phyloP scores from a whole-genome alignment of 2,113 vertebrate genomes.

The Aythya baeri region DNA sequence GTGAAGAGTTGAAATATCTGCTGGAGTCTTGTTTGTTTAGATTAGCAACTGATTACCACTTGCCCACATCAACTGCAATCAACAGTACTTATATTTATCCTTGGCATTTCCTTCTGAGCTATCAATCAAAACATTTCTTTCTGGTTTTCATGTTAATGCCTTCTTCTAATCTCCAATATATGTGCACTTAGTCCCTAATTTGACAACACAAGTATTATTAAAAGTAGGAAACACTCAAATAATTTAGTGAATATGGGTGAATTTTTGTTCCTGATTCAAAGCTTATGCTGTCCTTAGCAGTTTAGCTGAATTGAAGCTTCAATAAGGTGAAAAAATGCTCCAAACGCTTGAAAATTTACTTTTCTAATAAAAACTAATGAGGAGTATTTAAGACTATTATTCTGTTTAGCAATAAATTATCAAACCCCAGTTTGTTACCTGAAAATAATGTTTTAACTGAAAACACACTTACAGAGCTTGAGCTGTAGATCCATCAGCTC shows the following conservation, averaged over 20 bases:
- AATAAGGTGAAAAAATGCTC: neutral
- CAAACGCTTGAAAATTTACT: neutral
- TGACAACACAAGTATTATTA: neutral
- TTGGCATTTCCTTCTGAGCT: constrained; percentile 55
- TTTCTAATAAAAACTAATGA: neutral
- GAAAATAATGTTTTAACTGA: neutral
- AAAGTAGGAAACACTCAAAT: neutral
- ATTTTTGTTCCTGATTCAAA: neutral
- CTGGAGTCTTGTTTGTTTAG: constrained; percentile 65
- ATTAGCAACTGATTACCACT: constrained; percentile 65
- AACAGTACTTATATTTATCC: constrained; percentile 64
- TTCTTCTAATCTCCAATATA: neutral
- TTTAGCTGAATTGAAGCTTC: neutral
- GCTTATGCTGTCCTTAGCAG: neutral
- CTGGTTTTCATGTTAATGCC: neutral
- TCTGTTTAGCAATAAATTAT: neutral
- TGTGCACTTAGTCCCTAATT: neutral
- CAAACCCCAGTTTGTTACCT: accelerated
- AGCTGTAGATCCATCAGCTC: neutral
- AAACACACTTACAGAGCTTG: neutral
- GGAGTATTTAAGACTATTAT: neutral
- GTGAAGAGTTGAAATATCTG: constrained; percentile 65
- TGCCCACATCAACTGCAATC: constrained; percentile 67
- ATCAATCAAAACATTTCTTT: constrained; percentile 53
- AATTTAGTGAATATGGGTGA: neutral